Evolutionary conservation across 2,797 vertebrate species (phyloP).

Genomic region (Mus spretus): DNA sequence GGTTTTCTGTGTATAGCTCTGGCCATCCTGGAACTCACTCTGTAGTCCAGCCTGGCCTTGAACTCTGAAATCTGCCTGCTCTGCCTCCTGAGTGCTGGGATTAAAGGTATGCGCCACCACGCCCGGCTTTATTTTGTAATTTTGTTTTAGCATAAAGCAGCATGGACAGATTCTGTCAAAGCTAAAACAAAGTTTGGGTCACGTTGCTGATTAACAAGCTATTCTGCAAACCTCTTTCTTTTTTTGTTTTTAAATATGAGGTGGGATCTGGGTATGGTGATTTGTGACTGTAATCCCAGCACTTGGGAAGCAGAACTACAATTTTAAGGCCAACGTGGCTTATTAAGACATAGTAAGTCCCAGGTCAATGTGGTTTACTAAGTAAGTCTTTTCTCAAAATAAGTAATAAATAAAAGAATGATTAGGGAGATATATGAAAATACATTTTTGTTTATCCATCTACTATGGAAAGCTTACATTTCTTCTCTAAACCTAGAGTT

Average conservation of each 20-base stretch:
- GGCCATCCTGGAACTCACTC: no score
- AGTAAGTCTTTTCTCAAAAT: background rate
- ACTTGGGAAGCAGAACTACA: background rate
- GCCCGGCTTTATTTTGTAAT: background rate
- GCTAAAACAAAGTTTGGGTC: constrained; percentile 3
- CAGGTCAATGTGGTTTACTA: background rate
- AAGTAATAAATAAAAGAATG: background rate
- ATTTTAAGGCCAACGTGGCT: background rate
- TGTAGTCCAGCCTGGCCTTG: no score
- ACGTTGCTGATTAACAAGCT: background rate
- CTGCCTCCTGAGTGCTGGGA: no score
- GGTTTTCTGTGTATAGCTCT: no score
- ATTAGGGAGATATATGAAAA: background rate
- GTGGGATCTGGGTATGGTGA: background rate
- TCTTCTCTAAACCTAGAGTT: background rate
- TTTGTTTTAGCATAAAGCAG: background rate
- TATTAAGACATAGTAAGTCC: background rate
- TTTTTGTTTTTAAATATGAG: background rate
- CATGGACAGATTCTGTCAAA: background rate
- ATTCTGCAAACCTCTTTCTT: background rate
- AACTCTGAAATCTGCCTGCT: no score
- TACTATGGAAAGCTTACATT: background rate
- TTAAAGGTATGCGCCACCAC: no score
- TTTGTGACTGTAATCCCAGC: background rate
- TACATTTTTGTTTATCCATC: background rate